Percentiles rank a stretch among this genome's conserved stretches.
phyloP scores from a whole-genome alignment of 2,888 invertebrate species.

The Caenorhabditis parvicauda region DNA sequence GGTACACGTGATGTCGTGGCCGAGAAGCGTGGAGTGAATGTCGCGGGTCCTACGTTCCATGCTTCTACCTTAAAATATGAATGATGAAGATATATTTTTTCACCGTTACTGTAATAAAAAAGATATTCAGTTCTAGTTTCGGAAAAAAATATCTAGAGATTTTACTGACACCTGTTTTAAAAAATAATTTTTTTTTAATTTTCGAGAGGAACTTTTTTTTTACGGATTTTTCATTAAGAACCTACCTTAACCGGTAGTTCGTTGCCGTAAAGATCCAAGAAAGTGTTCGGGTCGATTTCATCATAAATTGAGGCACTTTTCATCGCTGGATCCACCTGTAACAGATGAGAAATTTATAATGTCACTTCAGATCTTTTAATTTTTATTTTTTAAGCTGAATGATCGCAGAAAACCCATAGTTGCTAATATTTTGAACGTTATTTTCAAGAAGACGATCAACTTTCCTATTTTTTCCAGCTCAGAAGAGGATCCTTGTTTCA shows the following conservation, averaged over 20 bases:
- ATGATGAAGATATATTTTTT: too few species aligned
- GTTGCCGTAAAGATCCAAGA: constrained; percentile 54
- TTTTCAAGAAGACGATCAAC: neutral
- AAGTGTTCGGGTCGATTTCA: constrained; percentile 43
- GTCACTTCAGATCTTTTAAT: neutral
- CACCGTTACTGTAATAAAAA: too few species aligned
- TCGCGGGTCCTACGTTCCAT: constrained; percentile 53
- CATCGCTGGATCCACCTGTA: constrained; percentile 20
- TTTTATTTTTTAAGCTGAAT: neutral
- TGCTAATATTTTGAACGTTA: neutral
- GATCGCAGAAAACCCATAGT: too few species aligned
- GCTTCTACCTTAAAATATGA: constrained; percentile 51
- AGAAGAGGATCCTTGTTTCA: too few species aligned
- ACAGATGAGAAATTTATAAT: constrained; percentile 2
- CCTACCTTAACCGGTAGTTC: constrained; percentile 52
- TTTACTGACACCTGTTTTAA: neutral
- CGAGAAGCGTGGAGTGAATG: constrained; percentile 36
- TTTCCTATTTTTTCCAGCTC: neutral
- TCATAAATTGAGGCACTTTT: constrained; percentile 45
- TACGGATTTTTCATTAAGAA: neutral
- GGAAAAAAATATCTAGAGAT: too few species aligned
- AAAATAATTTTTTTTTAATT: constrained; percentile 1
- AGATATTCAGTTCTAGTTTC: too few species aligned
- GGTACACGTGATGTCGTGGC: constrained; percentile 23
- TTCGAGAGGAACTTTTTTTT: neutral